Evolutionary conservation across 2,888 invertebrate genomes (phyloP).

Genomic region (Ceriagrion tenellum): DNA sequence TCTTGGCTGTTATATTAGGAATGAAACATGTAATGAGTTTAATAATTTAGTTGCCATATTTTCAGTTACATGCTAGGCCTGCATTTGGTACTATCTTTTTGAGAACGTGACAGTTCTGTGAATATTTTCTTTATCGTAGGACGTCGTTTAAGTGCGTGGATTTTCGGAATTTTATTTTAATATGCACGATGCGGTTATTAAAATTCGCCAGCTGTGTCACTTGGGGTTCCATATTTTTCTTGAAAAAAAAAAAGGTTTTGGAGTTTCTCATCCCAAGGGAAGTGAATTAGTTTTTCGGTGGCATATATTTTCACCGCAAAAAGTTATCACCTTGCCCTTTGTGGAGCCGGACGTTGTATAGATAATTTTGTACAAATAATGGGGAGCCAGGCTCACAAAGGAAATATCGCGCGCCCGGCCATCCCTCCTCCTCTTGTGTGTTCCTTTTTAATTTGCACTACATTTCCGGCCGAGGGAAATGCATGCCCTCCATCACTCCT

Average conservation of each 20-base stretch:
- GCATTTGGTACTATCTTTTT: no score
- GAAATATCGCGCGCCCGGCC: slow-evolving; percentile 40
- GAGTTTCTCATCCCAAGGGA: background rate
- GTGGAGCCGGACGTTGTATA: slow-evolving; percentile 20
- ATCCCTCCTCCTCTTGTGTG: background rate
- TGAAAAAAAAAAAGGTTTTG: no score
- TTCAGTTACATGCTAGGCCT: no score
- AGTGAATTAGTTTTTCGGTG: slow-evolving; percentile 43
- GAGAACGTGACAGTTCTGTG: background rate
- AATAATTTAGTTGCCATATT: no score
- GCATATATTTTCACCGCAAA: slow-evolving; percentile 13
- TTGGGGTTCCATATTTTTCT: background rate
- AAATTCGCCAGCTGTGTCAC: background rate
- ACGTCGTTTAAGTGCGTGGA: background rate
- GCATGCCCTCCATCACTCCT: background rate
- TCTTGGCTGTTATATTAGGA: background rate
- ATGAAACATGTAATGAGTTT: no score
- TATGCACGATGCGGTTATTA: background rate
- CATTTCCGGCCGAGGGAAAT: slow-evolving; percentile 10
- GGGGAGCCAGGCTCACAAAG: slow-evolving; percentile 44
- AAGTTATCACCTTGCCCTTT: slow-evolving; percentile 58
- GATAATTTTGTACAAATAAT: slow-evolving; percentile 57
- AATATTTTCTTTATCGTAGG: background rate
- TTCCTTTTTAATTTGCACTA: slow-evolving; percentile 51
- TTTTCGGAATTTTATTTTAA: background rate